Evolutionary conservation across 1,140 invertebrate genomes (phyloP), one percentile per base, ranked within the genome.

Genomic region (Eumeta japonica): DNA sequence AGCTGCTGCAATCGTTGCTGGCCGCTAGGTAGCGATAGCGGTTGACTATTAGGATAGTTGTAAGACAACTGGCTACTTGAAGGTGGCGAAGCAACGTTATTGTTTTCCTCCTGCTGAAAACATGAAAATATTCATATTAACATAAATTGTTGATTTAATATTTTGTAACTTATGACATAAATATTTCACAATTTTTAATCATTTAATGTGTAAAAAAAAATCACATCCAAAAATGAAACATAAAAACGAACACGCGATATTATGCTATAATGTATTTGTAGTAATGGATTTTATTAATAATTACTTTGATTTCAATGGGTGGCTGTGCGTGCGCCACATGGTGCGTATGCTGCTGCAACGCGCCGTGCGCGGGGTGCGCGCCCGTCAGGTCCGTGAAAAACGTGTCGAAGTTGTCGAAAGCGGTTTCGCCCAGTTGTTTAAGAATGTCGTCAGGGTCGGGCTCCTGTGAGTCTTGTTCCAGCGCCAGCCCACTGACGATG

Each of bases 401-500:
- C 17, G 68, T 77, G 37, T 77, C 73, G 29, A 77, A 67, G 43
- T 74, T 74, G 28, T 74, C 70, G 52, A 85, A 85, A 3, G 79
- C 80, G 2, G 83, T 80, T 41, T 86, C 83, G 2, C 79, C 82
- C 9, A 87, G 66, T 48, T 86, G 83, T 47, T 86, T 84, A 37
- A 88, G 80, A 35, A 88, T 81, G 46, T 86, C 85, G 38, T 86
- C 84, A 10, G 84, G 80, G 46, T 84, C 82, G 10, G 78, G 75
- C 4, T 81, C 79, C 11, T 73, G 65, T 10, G 73, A 60, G 17
- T 75, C 75, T 2, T 62, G 54, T 14, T 62, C 63, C 20, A 62
- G 50, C 15, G 65, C 63, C 16, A 82, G 64, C 3, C 80, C 76
- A 2, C 80, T 75, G 15, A 83, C 80, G 41, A 85, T 77, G 45